Conservation (phyloP, 1,140 invertebrate species). For the Radopholus similis region DNA sequence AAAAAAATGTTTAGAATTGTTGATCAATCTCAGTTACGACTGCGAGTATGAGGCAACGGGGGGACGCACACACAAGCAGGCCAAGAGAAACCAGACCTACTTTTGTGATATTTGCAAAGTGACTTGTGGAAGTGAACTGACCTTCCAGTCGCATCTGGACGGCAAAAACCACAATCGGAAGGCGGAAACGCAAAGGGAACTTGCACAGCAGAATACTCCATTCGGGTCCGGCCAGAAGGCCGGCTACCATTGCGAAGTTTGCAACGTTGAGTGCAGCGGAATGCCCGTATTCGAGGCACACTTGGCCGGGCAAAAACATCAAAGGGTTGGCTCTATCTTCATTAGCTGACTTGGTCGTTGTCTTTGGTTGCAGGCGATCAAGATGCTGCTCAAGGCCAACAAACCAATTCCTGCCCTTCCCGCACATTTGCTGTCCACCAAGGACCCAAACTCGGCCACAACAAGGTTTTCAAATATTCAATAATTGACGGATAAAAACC, state of each 20-base stretch:
- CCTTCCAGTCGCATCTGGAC: not conserved
- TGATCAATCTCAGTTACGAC: too few relatives aligned
- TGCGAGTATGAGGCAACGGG: too few relatives aligned
- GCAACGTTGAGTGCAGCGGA: not conserved
- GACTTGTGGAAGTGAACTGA: not conserved
- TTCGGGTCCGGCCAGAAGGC: not conserved
- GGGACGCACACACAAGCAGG: too few relatives aligned
- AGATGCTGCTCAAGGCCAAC: not conserved
- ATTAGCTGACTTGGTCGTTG: not conserved
- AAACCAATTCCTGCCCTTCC: not conserved
- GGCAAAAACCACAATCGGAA: not conserved
- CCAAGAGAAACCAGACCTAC: not conserved
- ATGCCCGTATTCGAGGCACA: not conserved
- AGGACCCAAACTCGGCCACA: not conserved
- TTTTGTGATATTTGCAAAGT: not conserved
- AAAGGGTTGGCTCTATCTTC: slow-evolving; percentile 2
- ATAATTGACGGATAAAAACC: not conserved
- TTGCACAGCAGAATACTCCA: not conserved
- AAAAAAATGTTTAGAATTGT: too few relatives aligned
- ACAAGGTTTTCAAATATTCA: not conserved
- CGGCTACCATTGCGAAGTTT: slow-evolving; percentile 2
- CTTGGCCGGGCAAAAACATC: slow-evolving; percentile 11
- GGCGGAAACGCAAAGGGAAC: not conserved
- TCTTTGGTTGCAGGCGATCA: not conserved
- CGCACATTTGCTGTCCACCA: too few relatives aligned